These are phyloP conservation scores for Cephus spinipes DNA, from an alignment of 2,888 invertebrate genomes.

Conservation along the genomic window DNA sequence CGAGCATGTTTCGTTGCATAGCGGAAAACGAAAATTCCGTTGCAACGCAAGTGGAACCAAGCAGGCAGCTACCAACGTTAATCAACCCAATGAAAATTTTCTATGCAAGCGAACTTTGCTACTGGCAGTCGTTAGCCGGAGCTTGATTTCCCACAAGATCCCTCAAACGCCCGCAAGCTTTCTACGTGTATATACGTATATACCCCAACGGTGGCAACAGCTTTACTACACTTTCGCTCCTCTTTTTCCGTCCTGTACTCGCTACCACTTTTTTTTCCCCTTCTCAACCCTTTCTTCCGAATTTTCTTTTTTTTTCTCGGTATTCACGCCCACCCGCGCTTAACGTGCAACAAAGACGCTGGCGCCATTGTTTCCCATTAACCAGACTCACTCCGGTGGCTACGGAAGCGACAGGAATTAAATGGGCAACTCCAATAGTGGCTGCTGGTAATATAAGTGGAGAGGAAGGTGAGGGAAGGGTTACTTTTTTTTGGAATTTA, in stretches of 20 bases:
- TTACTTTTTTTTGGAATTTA: background rate
- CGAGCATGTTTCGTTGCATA: background rate
- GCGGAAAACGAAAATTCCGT: background rate
- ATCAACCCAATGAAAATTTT: constrained; percentile 21
- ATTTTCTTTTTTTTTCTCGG: background rate
- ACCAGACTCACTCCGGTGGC: background rate
- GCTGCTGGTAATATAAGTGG: background rate
- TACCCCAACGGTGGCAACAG: background rate
- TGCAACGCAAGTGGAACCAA: background rate
- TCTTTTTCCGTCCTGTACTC: background rate
- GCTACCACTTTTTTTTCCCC: background rate
- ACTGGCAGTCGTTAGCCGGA: constrained; percentile 13
- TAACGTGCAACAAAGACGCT: background rate
- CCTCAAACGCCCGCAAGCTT: constrained; percentile 12
- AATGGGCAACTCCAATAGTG: background rate
- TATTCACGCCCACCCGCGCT: background rate
- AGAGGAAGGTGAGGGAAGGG: background rate
- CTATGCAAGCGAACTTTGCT: constrained; percentile 15
- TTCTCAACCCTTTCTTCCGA: background rate
- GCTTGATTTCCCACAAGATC: constrained; percentile 46
- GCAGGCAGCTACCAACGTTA: constrained; percentile 12
- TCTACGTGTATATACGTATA: background rate
- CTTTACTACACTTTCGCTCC: background rate
- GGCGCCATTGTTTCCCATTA: background rate
- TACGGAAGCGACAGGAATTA: background rate